A percentile compares a stretch with the other conserved stretches of the same genome.
These are phyloP conservation scores for Tachysurus fulvidraco DNA, from an alignment of 2,113 vertebrate species.

Conservation along the genomic window DNA sequence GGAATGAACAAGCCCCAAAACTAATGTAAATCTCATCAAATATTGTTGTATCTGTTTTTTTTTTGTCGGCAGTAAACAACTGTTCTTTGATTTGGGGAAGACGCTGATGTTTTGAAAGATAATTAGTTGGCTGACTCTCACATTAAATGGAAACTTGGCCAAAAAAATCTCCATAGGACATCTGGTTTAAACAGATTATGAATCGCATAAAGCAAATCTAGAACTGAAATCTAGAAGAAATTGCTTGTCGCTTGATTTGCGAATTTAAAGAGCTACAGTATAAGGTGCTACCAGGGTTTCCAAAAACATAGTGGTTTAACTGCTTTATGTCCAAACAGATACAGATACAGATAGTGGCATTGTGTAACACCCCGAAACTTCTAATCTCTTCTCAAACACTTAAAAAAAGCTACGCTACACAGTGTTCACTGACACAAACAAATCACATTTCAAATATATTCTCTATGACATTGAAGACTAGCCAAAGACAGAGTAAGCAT, in stretches of 20 bases:
- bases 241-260: background rate
- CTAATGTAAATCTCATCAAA: background rate
- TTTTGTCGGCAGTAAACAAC: background rate
- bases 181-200: background rate
- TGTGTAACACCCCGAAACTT: background rate
- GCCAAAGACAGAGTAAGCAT: background rate
- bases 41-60: background rate
- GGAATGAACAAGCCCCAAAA: background rate
- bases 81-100: background rate
- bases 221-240: background rate
- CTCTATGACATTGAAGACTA: slow-evolving; percentile 3
- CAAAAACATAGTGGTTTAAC: background rate
- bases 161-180: background rate
- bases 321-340: background rate
- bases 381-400: background rate
- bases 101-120: background rate
- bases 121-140: background rate
- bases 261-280: background rate
- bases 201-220: too few relatives aligned
- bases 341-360: background rate
- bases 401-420: background rate
- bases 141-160: background rate
- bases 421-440: background rate
- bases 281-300: background rate
- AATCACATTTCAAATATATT: background rate